Evolutionary conservation across 1,140 invertebrate genomes (phyloP), one percentile per base, ranked within the genome.

Genomic region (Stegodyphus mimosarum): DNA sequence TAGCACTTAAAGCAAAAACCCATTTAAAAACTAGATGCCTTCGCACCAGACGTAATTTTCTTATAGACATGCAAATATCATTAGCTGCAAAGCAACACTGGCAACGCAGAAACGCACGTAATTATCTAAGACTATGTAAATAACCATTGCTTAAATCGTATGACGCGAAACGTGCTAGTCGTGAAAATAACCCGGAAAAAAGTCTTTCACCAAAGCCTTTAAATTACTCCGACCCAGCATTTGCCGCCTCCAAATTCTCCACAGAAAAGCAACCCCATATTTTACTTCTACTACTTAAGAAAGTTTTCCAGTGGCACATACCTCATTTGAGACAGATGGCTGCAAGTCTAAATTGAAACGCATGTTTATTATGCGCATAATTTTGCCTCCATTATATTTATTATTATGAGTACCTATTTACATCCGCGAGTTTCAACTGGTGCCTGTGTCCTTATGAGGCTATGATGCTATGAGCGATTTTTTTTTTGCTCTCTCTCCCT

Each of bases 351-450:
- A 83, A 83, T 83, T 83, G 80, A 83, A 83, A 83, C 49, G 71
- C 80, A 74, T 81, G 80, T 83, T 83, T 83, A 83, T 83, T 83
- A 83, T 83, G 80, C 55, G 71, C 80, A 83, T 83, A 83, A 83
- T 83, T 74, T 48, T 74, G 70, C 70, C 51, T 15, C 72, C 80
- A 83, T 83, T 83, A 83, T 66, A 74, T 83, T 83, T 83, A 83
- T 83, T 83, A 83, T 83, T 74, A 81, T 71, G 78, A 63, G 66
- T 72, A 64, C 78, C 67, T 81, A 81, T 72, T 81, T 81, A 72
- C 69, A 81, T 81, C 55, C 51, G 6, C 67, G 11, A 60, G 13
- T 71, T 71, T 53, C 67, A 81, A 71, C 67, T 71, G 18, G 55
- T 71, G 18, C 52, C 69, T 49, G 9, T 10, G 15, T 15, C 9